Evolutionary conservation across 2,797 vertebrate genomes (phyloP), one percentile per base, ranked within the genome.

Genomic region (Enteromius argenteus): DNA sequence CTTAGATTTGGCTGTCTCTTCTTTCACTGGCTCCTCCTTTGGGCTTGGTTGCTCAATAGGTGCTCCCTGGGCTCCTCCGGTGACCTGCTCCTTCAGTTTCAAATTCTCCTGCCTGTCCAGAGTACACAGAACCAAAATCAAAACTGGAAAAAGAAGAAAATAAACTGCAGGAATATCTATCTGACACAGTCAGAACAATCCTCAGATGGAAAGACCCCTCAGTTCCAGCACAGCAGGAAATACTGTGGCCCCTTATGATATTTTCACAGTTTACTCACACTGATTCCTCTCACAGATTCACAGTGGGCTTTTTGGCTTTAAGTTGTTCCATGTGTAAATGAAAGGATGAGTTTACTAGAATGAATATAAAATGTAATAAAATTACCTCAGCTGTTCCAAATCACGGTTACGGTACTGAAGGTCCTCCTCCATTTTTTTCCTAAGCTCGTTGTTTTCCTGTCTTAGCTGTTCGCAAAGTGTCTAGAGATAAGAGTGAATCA

Each of bases 401-500:
- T 97, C 95, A 91, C 96, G 96, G 89, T 97, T 97, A 86, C 97
- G 96, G 91, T 98, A 96, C 90, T 98, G 97, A 92, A 99, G 95
- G 90, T 99, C 97, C 53, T 95, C 95, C 90, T 99, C 98, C 95
- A 99, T 95, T 93, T 99, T 99, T 90, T 96, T 96, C 88, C 97
- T 91, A 78, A 99, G 95, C 87, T 97, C 97, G 85, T 96, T 97
- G 85, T 99, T 99, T 90, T 99, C 98, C 83, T 96, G 97, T 85
- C 98, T 96, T 81, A 99, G 95, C 4, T 99, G 98, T 90, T 99
- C 98, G 84, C 98, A 99, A 44, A 99, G 94, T 0, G 97, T 98
- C 98, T 99, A 71, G 83, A 84, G 5, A 64, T 39, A 13, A 77
- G 69, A 88, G 21, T 2, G 0, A 46, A 88, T 51, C 10, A 49